phyloP scores from a whole-genome alignment of 2,888 invertebrate species.

The Lasioglossum lativentre region DNA sequence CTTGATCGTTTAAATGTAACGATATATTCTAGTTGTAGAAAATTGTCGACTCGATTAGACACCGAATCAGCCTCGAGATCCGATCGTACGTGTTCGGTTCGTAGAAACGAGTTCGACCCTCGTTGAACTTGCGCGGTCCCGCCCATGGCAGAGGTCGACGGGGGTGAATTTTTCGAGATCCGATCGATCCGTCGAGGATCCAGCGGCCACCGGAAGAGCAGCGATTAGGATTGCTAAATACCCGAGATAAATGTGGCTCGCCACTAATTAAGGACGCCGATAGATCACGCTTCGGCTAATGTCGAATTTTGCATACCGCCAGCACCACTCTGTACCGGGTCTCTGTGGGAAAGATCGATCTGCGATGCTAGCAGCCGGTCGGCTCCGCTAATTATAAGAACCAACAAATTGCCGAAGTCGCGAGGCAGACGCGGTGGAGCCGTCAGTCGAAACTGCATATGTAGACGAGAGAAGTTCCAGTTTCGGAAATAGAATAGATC shows the following conservation, averaged over 20 bases:
- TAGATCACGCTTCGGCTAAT: conserved; percentile 61
- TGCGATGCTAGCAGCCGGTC: conserved; percentile 27
- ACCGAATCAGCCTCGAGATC: not conserved
- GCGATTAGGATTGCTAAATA: conserved; percentile 61
- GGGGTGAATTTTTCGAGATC: conserved; percentile 3
- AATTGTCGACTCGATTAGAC: not conserved
- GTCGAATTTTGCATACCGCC: conserved; percentile 64
- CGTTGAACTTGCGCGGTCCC: not conserved
- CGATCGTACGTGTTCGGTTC: not conserved
- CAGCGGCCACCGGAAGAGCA: conserved; percentile 45
- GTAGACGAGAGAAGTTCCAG: not conserved
- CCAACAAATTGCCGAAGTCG: not conserved
- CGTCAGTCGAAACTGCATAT: not conserved
- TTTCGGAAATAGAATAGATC: not conserved
- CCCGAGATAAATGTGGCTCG: conserved; percentile 48
- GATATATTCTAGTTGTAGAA: not conserved
- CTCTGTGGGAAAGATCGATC: conserved; percentile 55
- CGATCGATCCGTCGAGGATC: conserved; percentile 30
- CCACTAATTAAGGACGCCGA: conserved; percentile 58
- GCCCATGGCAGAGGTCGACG: not conserved
- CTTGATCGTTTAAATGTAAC: too few species aligned
- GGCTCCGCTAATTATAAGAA: conserved; percentile 41
- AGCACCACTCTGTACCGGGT: not conserved
- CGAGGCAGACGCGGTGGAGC: not conserved
- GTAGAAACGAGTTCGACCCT: not conserved